Percentiles rank a stretch among this genome's conserved stretches.
These are phyloP conservation scores for Scaptomyza reducta DNA, from an alignment of 2,888 invertebrate species.

Conservation along the genomic window DNA sequence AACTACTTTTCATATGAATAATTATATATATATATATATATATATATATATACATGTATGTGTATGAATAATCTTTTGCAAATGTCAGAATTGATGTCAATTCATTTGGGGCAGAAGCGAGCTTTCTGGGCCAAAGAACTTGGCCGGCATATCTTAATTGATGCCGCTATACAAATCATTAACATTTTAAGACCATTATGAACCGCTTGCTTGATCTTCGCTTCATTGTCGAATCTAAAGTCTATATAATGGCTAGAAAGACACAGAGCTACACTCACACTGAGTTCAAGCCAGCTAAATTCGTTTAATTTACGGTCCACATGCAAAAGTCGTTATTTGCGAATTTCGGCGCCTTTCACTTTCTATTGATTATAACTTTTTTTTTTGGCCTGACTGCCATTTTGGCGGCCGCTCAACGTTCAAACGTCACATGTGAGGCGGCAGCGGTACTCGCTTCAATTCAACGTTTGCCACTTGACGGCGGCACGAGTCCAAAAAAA, in stretches of 20 bases:
- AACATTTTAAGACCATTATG: constrained; percentile 37
- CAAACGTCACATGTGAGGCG: constrained; percentile 35
- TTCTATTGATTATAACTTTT: constrained; percentile 40
- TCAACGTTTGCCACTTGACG: constrained; percentile 57
- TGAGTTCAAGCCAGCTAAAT: constrained; percentile 18
- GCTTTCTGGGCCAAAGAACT: constrained; percentile 48
- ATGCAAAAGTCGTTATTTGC: constrained; percentile 36
- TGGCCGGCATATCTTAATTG: constrained; percentile 44
- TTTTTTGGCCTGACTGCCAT: constrained; percentile 11
- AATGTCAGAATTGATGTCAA: constrained; percentile 53
- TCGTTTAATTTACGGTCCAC: constrained; percentile 24
- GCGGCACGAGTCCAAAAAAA: constrained; percentile 42
- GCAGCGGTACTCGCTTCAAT: constrained; percentile 31
- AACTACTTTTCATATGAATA: constrained; percentile 39
- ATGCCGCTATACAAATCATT: constrained; percentile 37
- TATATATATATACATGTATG: constrained; percentile 1
- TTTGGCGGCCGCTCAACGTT: constrained; percentile 21
- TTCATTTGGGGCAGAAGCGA: constrained; percentile 36
- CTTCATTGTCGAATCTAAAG: constrained; percentile 12
- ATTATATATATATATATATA: not conserved
- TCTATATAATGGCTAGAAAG: constrained; percentile 14
- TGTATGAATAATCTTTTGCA: constrained; percentile 21
- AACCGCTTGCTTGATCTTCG: constrained; percentile 1
- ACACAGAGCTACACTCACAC: constrained; percentile 1
- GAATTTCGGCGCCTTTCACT: constrained; percentile 54